Base-by-base conservation (phyloP, 2,113 vertebrate species). In the Eidolon helvum region DNA sequence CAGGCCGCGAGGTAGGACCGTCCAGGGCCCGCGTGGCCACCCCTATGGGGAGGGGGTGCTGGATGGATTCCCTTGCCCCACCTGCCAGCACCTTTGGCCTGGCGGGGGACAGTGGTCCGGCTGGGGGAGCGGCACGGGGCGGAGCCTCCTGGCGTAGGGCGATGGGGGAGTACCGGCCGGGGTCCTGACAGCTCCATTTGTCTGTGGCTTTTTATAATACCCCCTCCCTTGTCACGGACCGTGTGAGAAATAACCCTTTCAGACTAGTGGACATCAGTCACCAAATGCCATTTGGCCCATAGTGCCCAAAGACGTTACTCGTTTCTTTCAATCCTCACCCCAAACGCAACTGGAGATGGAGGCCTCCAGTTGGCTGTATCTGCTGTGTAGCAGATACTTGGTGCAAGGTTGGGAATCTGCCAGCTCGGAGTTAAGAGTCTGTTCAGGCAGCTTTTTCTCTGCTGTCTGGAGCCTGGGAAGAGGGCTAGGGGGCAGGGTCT, bases 1-100 rank as follows among this genome's bases (percentile, higher is more conserved):
- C 0, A 97, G 98, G 96, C 96, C 98, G 95, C 91, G 98, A 98
- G 99, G 99, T 99, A 98, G 98, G 98, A 98, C 61, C 4, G 43
- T 79, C 87, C 79, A n/a, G 77, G 79, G 65, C 63, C 79, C 50
- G 65, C 24, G 50, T 59, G 68, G 71, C 89, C 40, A 48, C 38
- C 92, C 50, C 43, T 21, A 22, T 55, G 82, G 95, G 93, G 55
- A 74, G 35, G 80, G 95, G 85, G 72, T 83, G 45, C 87, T 9
- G 85, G 63, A 4, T 22, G 15, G 66, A 16, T 69, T 80, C 84
- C 79, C 69, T 43, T 10, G 9, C 63, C 22, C 35, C n/a, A 22
- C 45, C 35, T 21, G 1, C 4, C 12, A n/a, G 79, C 68, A 30
- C 45, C 90, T 61, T 55, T 48, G 10, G 2, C 74, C 0, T 6